Conservation (phyloP, 23 tunicate species). For the Halocynthia roretzi region DNA sequence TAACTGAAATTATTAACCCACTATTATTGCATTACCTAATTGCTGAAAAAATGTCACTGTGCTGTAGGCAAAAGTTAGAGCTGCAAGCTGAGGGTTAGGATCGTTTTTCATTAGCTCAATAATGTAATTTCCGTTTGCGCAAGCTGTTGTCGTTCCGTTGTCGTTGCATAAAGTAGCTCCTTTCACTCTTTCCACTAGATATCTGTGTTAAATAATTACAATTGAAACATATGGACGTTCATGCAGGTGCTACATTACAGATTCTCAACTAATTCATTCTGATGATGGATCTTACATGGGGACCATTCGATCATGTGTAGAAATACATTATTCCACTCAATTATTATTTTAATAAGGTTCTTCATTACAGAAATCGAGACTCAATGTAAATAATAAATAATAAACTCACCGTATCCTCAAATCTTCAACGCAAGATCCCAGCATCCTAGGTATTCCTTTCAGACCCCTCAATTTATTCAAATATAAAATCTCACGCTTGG, state of each 20-base stretch:
- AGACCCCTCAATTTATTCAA: conserved; percentile 50
- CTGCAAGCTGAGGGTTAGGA: conserved; percentile 48
- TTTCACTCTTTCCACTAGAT: conserved; percentile 67
- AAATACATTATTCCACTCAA: too few relatives aligned
- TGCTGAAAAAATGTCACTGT: conserved; percentile 37
- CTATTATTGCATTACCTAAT: conserved; percentile 34
- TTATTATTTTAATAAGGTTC: too few relatives aligned
- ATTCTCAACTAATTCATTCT: neutral
- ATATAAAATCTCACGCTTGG: conserved; percentile 56
- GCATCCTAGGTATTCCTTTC: conserved; percentile 67
- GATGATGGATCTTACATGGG: neutral
- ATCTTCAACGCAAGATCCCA: conserved; percentile 63
- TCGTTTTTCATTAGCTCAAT: conserved; percentile 21
- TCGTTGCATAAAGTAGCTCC: conserved; percentile 73
- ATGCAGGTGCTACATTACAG: neutral
- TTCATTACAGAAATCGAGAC: neutral
- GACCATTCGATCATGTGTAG: too few relatives aligned
- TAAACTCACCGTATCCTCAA: conserved; percentile 25
- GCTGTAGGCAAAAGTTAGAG: conserved; percentile 51
- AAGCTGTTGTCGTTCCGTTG: conserved; percentile 73
- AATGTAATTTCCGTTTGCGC: conserved; percentile 39
- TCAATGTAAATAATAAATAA: neutral
- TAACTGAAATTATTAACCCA: too few relatives aligned
- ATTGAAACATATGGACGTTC: neutral
- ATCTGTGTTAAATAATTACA: conserved; percentile 23